These are phyloP conservation scores for Petromus typicus DNA, from an alignment of 2,113 vertebrate species.

Conservation along the genomic window DNA sequence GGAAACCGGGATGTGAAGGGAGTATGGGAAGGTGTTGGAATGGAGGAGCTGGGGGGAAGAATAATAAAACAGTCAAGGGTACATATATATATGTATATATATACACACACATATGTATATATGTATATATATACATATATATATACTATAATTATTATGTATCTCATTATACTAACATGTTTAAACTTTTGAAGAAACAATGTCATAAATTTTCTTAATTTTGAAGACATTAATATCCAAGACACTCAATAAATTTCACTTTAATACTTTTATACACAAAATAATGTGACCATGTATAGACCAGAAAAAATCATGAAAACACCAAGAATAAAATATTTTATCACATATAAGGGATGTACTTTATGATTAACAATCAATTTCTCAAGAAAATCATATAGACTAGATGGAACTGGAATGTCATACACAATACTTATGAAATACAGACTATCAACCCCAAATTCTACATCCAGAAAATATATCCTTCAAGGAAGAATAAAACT, in stretches of 20 bases:
- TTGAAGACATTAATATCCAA: not conserved
- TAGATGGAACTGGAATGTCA: not conserved
- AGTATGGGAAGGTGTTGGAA: not conserved
- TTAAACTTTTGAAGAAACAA: not conserved
- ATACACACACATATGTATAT: too few relatives aligned
- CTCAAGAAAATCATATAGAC: not conserved
- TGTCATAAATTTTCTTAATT: not conserved
- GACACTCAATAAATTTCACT: not conserved
- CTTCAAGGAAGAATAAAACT: not conserved
- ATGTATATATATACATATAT: too few relatives aligned
- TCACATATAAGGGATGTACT: not conserved
- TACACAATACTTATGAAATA: not conserved
- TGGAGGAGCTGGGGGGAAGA: fast-evolving
- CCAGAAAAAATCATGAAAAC: not conserved
- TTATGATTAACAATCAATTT: not conserved
- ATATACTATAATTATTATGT: not conserved
- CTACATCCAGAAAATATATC: not conserved
- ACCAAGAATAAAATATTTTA: not conserved
- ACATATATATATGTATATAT: not conserved
- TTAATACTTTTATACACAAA: not conserved
- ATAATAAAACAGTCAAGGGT: not conserved
- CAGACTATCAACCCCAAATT: not conserved
- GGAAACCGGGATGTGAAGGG: not conserved
- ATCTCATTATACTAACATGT: not conserved
- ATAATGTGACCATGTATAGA: not conserved